Evolutionary conservation across 2,113 vertebrate genomes (phyloP).

Genomic region (Varanus salvator): DNA sequence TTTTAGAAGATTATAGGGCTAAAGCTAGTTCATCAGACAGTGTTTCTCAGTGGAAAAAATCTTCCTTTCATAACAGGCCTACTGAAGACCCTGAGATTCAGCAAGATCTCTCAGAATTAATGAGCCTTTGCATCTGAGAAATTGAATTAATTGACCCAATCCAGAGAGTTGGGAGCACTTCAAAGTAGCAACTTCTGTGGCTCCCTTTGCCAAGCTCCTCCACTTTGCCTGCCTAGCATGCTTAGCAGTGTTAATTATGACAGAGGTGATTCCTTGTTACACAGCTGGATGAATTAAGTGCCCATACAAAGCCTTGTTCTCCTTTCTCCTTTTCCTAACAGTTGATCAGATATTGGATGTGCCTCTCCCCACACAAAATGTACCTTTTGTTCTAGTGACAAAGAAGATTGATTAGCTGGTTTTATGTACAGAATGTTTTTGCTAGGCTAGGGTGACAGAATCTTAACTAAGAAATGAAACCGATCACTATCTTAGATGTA

Average conservation of each 20-base stretch:
- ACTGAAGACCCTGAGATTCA: not conserved
- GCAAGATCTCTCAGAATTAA: not conserved
- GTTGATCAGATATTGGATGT: not conserved
- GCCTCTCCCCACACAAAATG: not conserved
- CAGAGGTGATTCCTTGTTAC: not conserved
- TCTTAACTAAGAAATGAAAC: not conserved
- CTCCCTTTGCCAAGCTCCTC: not conserved
- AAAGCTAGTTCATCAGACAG: not conserved
- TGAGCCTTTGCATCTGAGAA: not conserved
- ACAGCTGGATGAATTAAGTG: not conserved
- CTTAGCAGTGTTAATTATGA: not conserved
- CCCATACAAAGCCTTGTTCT: not conserved
- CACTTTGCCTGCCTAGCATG: not conserved
- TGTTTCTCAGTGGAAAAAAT: not conserved
- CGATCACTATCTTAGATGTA: not conserved
- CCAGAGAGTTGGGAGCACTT: not conserved
- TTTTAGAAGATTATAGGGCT: not conserved
- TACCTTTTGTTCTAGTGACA: not conserved
- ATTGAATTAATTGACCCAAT: not conserved
- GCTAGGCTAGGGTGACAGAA: not conserved
- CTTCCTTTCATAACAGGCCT: not conserved
- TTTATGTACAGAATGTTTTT: no score
- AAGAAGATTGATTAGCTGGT: not conserved
- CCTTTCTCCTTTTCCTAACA: not conserved
- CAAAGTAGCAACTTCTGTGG: not conserved